These are phyloP conservation scores for Megaceryle torquata DNA, from an alignment of 2,113 vertebrate genomes.

Conservation along the genomic window DNA sequence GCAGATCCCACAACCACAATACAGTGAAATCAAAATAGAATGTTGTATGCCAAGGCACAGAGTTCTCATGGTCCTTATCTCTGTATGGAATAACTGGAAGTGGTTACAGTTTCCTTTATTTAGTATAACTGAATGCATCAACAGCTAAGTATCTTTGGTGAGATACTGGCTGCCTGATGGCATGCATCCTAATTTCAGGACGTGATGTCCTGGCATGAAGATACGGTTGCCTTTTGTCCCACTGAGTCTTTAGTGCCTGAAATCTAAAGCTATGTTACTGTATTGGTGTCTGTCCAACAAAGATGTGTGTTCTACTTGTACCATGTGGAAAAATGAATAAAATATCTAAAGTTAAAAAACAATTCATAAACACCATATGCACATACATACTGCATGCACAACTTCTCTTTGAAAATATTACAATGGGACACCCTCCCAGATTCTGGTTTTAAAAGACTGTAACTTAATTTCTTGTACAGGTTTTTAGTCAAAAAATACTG, in stretches of 20 bases:
- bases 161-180: slow-evolving; percentile 37
- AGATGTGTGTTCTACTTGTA: slow-evolving; percentile 73
- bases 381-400: slow-evolving; percentile 70
- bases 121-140: neutral
- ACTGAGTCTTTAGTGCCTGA: slow-evolving; percentile 48
- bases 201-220: slow-evolving; percentile 32
- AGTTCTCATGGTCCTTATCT: slow-evolving; percentile 56
- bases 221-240: slow-evolving; percentile 54
- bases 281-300: slow-evolving; percentile 70
- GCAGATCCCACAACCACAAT: slow-evolving; percentile 18
- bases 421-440: slow-evolving; percentile 64
- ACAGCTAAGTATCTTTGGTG: slow-evolving; percentile 19
- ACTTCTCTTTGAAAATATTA: slow-evolving; percentile 71
- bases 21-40: slow-evolving; percentile 43
- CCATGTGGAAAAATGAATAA: slow-evolving; percentile 77
- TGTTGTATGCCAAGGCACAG: slow-evolving; percentile 16
- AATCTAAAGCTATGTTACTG: slow-evolving; percentile 63
- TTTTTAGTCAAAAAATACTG: slow-evolving; percentile 49
- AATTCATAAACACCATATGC: slow-evolving; percentile 77
- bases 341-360: slow-evolving; percentile 76
- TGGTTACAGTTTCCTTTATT: slow-evolving; percentile 29
- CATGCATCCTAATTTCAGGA: slow-evolving; percentile 29
- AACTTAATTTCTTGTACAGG: slow-evolving; percentile 44
- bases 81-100: slow-evolving; percentile 41
- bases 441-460: slow-evolving; percentile 52